Evolutionary conservation across 2,797 vertebrate species (phyloP), one percentile per base, ranked within the genome.

Genomic region (Onychomys torridus): DNA sequence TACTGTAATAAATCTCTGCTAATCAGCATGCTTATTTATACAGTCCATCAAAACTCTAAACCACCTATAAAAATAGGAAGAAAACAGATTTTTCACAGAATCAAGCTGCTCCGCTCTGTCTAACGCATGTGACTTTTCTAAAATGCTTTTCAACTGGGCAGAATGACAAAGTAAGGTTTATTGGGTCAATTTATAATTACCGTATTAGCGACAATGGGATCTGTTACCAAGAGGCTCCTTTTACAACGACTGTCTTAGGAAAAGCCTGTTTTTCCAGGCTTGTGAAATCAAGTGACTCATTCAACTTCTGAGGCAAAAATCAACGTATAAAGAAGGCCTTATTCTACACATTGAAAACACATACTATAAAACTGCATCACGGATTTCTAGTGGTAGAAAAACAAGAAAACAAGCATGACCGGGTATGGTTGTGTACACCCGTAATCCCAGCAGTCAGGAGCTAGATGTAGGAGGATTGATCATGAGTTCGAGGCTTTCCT

Each of bases 271-370:
- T 96, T 83, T 73, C 55, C n/a, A 46, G 67, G 34, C 89, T 96
- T 90, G 85, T 87, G 94, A 97, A 97, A 89, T 94, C 92, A 91
- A 97, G 63, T 86, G 85, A 96, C 57, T 95, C 82, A 92, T 89
- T 95, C 75, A 92, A 46, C 76, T 92, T 96, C 94, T 79, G 90
- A 93, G 67, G 52, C 81, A 85, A 97, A 96, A 97, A 89, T 93
- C 85, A 90, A 92, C 77, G 89, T 90, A 77, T 94, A 82, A 93
- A 61, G 67, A 89, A 89, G n/a, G 59, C 46, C 27, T 96, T 95
- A 93, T 79, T 94, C 49, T 65, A 82, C 6, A 46, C 75, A 57
- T 65, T 71, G 67, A 87, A 95, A 97, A 95, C 92, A 83, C 43
- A 49, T 67, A 76, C 91, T 46, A 83, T 49, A 87, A 97, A 96